phyloP scores from a whole-genome alignment of 2,797 vertebrate genomes.

The Uromys caudimaculatus region DNA sequence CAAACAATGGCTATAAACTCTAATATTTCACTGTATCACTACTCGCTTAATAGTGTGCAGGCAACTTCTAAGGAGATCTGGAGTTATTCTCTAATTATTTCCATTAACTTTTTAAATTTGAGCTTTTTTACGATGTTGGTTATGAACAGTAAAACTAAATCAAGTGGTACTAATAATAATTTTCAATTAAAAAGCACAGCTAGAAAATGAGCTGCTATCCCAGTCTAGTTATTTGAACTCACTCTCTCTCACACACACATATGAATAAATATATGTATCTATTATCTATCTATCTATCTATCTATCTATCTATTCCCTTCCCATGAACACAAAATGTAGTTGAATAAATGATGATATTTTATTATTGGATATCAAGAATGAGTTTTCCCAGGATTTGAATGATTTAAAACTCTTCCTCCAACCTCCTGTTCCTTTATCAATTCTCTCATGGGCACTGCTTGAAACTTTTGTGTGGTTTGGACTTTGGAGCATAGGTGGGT shows the following conservation, averaged over 20 bases:
- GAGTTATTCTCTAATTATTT: constrained; percentile 64
- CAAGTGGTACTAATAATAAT: constrained; percentile 73
- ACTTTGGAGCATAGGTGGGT: neutral
- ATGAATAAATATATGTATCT: no score
- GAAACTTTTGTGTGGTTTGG: constrained; percentile 27
- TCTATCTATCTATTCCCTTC: neutral
- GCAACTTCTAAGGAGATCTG: constrained; percentile 61
- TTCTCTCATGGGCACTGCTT: neutral
- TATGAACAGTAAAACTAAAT: constrained; percentile 78
- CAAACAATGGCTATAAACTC: constrained; percentile 53
- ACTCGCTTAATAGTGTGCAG: constrained; percentile 61
- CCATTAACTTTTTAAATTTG: constrained; percentile 65
- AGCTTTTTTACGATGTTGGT: constrained; percentile 56
- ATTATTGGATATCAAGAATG: neutral
- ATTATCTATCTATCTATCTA: neutral
- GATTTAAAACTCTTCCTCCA: neutral
- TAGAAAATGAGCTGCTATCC: constrained; percentile 25
- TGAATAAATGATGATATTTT: constrained; percentile 39
- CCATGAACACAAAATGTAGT: neutral
- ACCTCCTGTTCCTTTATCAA: neutral
- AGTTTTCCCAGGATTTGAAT: neutral
- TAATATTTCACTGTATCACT: constrained; percentile 65
- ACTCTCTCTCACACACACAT: no score
- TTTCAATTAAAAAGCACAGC: constrained; percentile 75
- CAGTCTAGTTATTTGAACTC: constrained; percentile 18